Base-by-base conservation (phyloP, 1,140 invertebrate species). In the Drosophila insularis region DNA sequence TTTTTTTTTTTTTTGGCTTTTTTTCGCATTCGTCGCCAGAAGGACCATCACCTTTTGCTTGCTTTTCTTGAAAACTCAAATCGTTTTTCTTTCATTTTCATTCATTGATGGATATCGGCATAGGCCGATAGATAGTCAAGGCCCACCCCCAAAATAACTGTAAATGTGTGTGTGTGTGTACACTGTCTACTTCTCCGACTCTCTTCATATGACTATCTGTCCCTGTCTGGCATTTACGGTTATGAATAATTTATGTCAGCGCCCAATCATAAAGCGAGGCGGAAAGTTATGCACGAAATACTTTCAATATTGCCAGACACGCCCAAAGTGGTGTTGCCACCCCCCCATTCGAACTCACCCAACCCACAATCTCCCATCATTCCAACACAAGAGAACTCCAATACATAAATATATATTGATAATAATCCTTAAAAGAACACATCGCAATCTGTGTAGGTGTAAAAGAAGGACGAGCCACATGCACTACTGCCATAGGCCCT, bases 171-270 rank as follows among this genome's bases (percentile, higher is more conserved):
- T 46, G 17, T 17, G 17, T 35, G 7, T 53, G 37, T 43, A 19
- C n/a, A 31, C 60, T 31, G 50, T 61, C 27, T 53, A 46, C 23
- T 3, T 32, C 14, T 19, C 27, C 31, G 8, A 17, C 55, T 68
- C 31, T 73, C 60, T 63, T 50, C n/a, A 35, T 46, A 55, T 64
- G 63, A 46, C 14, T 55, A 14, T 68, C 53, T 68, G 69, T 81
- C 80, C 62, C 70, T 70, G 46, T 82, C 80, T 78, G 71, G 43
- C 79, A 62, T 60, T 66, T 73, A 71, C 60, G 74, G 54, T 68
- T 77, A 71, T 89, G 84, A 80, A 89, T 89, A 78, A 89, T 89
- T 89, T 84, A 89, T 82, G 74, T 59, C 77, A 78, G 74, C 80
- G 71, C 71, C 85, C 85, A 89, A 89, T 89, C 84, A 75, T 80